phyloP scores from a whole-genome alignment of 2,888 invertebrate species.

The Baronia brevicornis region DNA sequence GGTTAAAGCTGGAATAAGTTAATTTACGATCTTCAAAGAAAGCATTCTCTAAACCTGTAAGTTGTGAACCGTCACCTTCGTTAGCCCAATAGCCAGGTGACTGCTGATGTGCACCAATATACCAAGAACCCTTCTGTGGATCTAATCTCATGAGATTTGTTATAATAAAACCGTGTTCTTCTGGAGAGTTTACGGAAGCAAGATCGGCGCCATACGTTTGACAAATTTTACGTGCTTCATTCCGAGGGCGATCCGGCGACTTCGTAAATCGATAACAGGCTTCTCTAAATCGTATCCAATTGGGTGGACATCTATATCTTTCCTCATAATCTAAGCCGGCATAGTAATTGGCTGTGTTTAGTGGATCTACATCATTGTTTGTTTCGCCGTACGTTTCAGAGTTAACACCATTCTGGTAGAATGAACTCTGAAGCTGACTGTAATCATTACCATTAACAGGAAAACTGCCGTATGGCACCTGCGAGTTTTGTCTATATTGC shows the following conservation, averaged over 20 bases:
- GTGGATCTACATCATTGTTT: constrained; percentile 56
- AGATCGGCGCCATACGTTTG: constrained; percentile 89
- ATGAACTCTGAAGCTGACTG: constrained; percentile 51
- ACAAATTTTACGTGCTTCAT: constrained; percentile 89
- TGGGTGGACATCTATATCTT: constrained; percentile 82
- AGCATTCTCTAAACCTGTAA: constrained; percentile 87
- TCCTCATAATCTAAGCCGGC: constrained; percentile 63
- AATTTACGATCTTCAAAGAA: constrained; percentile 79
- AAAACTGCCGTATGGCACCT: constrained; percentile 60
- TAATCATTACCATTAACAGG: constrained; percentile 56
- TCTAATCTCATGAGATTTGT: constrained; percentile 88
- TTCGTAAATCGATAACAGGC: constrained; percentile 94
- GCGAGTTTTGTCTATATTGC: constrained; percentile 45
- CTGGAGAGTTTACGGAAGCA: constrained; percentile 84
- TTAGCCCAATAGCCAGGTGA: constrained; percentile 87
- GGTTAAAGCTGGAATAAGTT: constrained; percentile 59
- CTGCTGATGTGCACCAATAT: constrained; percentile 85
- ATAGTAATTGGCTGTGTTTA: constrained; percentile 53
- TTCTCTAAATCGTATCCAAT: constrained; percentile 88
- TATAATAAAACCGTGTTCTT: constrained; percentile 92
- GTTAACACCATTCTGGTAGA: constrained; percentile 49
- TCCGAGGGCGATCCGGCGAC: constrained; percentile 86
- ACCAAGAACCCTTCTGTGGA: constrained; percentile 91
- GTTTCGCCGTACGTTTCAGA: constrained; percentile 48
- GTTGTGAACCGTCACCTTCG: constrained; percentile 86